Evolutionary conservation across 2,888 invertebrate species (phyloP).

Genomic region (Campoplex capitator): DNA sequence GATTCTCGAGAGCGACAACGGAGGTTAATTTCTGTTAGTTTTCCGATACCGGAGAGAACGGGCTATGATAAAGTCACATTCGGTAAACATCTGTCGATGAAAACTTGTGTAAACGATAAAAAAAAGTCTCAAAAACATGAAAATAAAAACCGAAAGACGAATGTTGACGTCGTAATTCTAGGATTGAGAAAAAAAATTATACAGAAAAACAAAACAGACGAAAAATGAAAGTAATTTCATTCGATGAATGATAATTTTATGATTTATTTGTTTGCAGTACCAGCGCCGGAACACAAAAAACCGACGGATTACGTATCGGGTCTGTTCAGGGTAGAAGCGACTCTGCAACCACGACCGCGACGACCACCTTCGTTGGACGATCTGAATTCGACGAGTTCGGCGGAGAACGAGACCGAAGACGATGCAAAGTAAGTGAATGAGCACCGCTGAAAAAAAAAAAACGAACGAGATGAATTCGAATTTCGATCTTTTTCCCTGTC

Average conservation of each 20-base stretch:
- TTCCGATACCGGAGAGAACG: no score
- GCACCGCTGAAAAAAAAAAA: not conserved
- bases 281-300: conserved; percentile 89
- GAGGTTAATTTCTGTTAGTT: no score
- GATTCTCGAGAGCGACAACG: no score
- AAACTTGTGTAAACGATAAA: no score
- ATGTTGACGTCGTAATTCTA: not conserved
- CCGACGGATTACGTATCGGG: conserved; percentile 90
- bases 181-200: not conserved
- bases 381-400: conserved; percentile 70
- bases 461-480: not conserved
- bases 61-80: no score
- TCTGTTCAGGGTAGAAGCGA: conserved; percentile 87
- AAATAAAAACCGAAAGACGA: not conserved
- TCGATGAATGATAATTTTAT: not conserved
- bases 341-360: conserved; percentile 85
- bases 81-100: no score
- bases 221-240: not conserved
- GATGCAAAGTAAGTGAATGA: conserved; percentile 76
- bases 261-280: conserved; percentile 84
- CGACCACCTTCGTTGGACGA: conserved; percentile 79
- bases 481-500: not conserved
- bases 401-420: conserved; percentile 77
- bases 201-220: not conserved
- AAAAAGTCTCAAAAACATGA: no score